A percentile compares a stretch with the other conserved stretches of the same genome.
These are phyloP conservation scores for Tenodera sinensis DNA, from an alignment of 2,888 invertebrate genomes.

Conservation along the genomic window DNA sequence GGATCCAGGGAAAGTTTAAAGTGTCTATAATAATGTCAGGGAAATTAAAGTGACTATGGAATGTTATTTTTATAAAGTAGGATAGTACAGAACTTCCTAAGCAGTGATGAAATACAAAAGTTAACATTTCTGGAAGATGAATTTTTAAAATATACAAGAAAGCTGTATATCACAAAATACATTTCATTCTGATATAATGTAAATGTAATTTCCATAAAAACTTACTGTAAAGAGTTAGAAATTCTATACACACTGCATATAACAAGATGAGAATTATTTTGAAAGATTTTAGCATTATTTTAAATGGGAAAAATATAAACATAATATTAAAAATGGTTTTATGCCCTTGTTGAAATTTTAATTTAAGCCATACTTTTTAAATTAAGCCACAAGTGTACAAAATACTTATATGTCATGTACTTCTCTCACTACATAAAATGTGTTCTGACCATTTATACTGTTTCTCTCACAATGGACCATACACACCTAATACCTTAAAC, in stretches of 20 bases:
- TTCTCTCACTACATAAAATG: background rate
- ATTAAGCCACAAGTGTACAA: background rate
- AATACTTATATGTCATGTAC: background rate
- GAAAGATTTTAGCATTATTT: background rate
- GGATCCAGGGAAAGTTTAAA: background rate
- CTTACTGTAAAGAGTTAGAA: background rate
- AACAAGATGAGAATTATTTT: background rate
- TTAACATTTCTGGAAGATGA: background rate
- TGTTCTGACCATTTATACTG: background rate
- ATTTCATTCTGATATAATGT: background rate
- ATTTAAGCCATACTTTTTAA: background rate
- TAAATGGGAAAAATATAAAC: background rate
- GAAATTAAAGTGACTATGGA: background rate
- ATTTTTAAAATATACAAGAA: background rate
- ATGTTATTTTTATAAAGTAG: background rate
- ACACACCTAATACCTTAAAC: background rate
- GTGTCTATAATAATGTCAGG: background rate
- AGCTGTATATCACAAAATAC: background rate
- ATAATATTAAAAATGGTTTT: background rate
- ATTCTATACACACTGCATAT: background rate
- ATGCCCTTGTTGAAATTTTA: background rate
- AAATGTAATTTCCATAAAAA: background rate
- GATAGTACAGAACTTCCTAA: background rate
- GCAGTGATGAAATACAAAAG: background rate
- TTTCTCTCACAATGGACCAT: background rate